Percentiles rank a stretch among this genome's conserved stretches.
Conservation (phyloP, 2,888 invertebrate genomes). For the Boloria selene region DNA sequence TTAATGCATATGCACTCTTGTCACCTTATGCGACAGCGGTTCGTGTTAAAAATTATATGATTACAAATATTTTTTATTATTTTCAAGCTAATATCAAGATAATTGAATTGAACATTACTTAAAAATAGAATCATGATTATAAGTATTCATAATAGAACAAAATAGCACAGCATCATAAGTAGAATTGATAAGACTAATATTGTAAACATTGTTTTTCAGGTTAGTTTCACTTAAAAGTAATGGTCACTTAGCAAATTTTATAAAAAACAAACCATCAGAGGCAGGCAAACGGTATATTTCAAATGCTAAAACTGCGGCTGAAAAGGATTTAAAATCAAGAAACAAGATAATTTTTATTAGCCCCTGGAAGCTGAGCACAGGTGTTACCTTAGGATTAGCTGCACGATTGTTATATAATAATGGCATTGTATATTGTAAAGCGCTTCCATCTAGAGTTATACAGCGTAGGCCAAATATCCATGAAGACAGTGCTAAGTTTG, state of each 20-base stretch:
- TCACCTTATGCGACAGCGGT: constrained; percentile 65
- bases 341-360: constrained; percentile 56
- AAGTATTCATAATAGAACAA: too few relatives aligned
- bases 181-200: background rate
- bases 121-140: too few relatives aligned
- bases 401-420: constrained; percentile 63
- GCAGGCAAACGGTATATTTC: constrained; percentile 58
- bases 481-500: constrained; percentile 85
- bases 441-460: constrained; percentile 77
- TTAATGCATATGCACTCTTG: constrained; percentile 64
- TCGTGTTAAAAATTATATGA: constrained; percentile 9
- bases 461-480: constrained; percentile 78
- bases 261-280: constrained; percentile 62
- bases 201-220: constrained; percentile 52
- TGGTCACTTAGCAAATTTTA: constrained; percentile 55
- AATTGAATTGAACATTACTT: too few relatives aligned
- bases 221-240: constrained; percentile 59
- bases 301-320: constrained; percentile 54
- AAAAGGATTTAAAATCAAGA: constrained; percentile 57
- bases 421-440: constrained; percentile 86
- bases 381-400: constrained; percentile 70
- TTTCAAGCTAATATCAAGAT: too few relatives aligned
- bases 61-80: background rate
- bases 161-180: background rate
- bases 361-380: constrained; percentile 75